Evolutionary conservation across 2,113 vertebrate genomes (phyloP), one percentile per base, ranked within the genome.

Genomic region (Holacanthus passer): DNA sequence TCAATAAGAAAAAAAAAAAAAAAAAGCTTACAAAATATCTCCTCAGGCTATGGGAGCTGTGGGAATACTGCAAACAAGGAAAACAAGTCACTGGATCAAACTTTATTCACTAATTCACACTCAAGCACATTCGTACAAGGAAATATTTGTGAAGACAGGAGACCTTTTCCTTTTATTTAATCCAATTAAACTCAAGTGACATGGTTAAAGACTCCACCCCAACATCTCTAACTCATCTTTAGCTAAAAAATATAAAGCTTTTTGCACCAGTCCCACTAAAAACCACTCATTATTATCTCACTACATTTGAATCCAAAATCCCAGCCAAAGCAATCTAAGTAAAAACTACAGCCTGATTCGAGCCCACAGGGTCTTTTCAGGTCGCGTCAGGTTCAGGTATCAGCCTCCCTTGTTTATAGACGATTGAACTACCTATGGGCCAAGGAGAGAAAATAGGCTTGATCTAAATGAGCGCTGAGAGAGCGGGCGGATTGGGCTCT

Each of bases 381-480:
- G 27, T 59, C 8, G 3, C 9, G 5, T 84, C 68, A 52, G 63
- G 58, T 52, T 81, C 11, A 50, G 32, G 59, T 63, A 73, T 82
- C 76, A 74, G 45, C 53, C 70, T 47, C 60, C 31, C 67, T 77
- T 86, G 76, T 83, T 82, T 71, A 80, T 73, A 37, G 48, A 35
- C 35, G 43, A 66, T 32, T 74, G 45, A 81, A 71, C 19, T 35
- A 85, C 64, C 58, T 66, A 16, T 37, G 14, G 29, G 43, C 65
- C 58, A 60, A 52, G 74, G 47, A 77, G 64, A 65, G 81, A 87
- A 83, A 79, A 62, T 83, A 66, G 13, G 67, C 76, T 77, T 82
- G 65, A 86, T 77, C 74, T 77, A 80, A 88, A 86, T 72, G 68
- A 74, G 47, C 45, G 47, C 80, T 84, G 80, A 83, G 79, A 84